A percentile compares a stretch with the other conserved stretches of the same genome.
Conservation (phyloP, 37 sponge, comb jelly and placozoan genomes). For the Halisarca cf. caerulea region DNA sequence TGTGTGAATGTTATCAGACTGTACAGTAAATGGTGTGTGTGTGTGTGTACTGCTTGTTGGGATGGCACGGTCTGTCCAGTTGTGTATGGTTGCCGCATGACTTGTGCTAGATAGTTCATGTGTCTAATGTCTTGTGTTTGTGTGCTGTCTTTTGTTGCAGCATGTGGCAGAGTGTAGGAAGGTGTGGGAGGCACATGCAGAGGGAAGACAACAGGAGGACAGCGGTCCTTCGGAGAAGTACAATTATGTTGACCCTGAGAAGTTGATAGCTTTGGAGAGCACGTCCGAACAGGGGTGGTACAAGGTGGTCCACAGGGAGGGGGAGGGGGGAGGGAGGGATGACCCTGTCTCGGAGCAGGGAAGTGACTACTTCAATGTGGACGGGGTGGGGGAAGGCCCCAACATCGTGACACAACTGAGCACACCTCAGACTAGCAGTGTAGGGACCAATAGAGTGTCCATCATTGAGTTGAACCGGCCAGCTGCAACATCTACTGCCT, state of each 20-base stretch:
- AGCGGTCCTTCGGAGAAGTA: background rate
- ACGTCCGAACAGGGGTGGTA: background rate
- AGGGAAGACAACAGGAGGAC: background rate
- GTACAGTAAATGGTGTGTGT: too few species aligned
- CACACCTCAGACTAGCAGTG: background rate
- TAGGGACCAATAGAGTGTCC: background rate
- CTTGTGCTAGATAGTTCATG: too few species aligned
- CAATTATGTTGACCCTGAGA: slow-evolving; percentile 9
- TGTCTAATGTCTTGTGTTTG: too few species aligned
- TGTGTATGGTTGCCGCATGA: too few species aligned
- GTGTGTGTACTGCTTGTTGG: too few species aligned
- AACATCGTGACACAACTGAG: background rate
- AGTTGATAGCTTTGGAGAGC: background rate
- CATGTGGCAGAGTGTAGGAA: slow-evolving; percentile 32
- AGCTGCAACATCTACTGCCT: too few species aligned
- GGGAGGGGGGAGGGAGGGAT: background rate
- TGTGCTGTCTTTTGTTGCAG: background rate
- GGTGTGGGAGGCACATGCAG: background rate
- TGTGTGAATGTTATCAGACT: too few species aligned
- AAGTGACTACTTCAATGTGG: slow-evolving; percentile 13
- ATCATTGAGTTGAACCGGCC: background rate
- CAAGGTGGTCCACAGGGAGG: background rate
- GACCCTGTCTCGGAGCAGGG: background rate
- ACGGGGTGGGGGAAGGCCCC: background rate
- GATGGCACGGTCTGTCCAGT: too few species aligned